Conservation (phyloP, 2,797 vertebrate species). For the Macroramphosus scolopax region DNA sequence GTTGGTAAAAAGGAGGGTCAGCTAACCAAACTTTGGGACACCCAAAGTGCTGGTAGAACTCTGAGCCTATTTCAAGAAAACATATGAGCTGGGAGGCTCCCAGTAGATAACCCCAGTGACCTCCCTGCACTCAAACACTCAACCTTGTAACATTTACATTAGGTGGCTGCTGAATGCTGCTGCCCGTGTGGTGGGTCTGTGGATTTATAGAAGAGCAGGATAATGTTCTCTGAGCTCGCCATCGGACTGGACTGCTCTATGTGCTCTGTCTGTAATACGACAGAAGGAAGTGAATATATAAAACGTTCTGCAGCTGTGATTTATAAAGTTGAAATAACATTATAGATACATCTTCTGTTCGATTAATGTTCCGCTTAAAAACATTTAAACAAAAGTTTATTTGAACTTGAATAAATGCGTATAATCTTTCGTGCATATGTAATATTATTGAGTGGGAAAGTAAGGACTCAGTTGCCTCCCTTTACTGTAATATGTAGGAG, state of each 20-base stretch:
- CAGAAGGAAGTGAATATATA: too few relatives aligned
- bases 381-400: too few relatives aligned
- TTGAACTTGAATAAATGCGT: too few relatives aligned
- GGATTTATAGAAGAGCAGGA: conserved; percentile 25
- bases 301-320: conserved; percentile 5
- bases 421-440: too few relatives aligned
- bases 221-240: conserved; percentile 17
- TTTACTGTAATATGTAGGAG: too few relatives aligned
- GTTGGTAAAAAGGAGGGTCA: too few relatives aligned
- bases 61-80: conserved; percentile 31
- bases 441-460: too few relatives aligned
- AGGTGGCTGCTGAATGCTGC: conserved; percentile 34
- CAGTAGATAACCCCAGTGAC: conserved; percentile 51
- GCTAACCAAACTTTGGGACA: too few relatives aligned
- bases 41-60: conserved; percentile 4
- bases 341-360: too few relatives aligned
- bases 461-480: too few relatives aligned
- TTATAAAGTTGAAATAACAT: background rate
- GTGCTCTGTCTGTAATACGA: background rate
- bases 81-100: conserved; percentile 30
- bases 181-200: too few relatives aligned
- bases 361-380: too few relatives aligned
- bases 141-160: conserved; percentile 31
- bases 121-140: conserved; percentile 34
- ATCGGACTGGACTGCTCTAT: conserved; percentile 20